Base-by-base conservation (phyloP, 2,797 vertebrate species). In the Aplochiton taeniatus region DNA sequence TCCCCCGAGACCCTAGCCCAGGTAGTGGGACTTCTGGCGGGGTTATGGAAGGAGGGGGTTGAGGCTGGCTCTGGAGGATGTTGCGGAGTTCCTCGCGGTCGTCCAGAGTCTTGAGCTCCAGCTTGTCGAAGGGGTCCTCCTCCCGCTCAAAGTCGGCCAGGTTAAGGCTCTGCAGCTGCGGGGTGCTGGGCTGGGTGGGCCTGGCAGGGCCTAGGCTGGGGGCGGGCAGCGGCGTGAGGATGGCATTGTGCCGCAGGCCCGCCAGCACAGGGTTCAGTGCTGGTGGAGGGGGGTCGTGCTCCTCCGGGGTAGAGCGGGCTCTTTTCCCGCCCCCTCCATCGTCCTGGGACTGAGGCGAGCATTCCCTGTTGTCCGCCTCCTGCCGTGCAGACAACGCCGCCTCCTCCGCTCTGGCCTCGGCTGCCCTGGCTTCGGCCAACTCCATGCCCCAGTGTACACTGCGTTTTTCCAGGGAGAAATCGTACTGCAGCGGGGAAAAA, bases 131-230 rank as follows among this genome's bases (percentile, higher is more conserved):
- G 0, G 95, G 98, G 81, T 99, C 96, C 81, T 99, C 97, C 86
- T 99, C 97, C 41, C 96, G 93, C 90, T 99, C 97, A 67, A 99
- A 99, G 84, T 99, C 98, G 20, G 97, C 96, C 46, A 97, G 92
- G 80, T 99, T 98, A 82, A 99, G 95, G 73, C 93, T 91, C 53
- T 94, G 90, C 14, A 72, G 74, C 68, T 93, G 94, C 61, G 94
- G 92, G 66, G 52, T 92, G 86, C 77, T 87, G 11, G 84, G 93
- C 90, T 83, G 93, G 78, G 73, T 84, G 87, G 74, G 96, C 88
- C 66, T 93, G 78, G 78, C 90, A 31, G 31, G 94, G 50, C 92
- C 81, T 7, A 94, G 93, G 81, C 90, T 95, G 50, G 92, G 92
- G 16, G 96, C 96, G 1, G 95, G 96, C 20, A 95, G 94, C 0